phyloP scores from a whole-genome alignment of 64 coral and sea anemone genomes.

The Montipora capricornis region DNA sequence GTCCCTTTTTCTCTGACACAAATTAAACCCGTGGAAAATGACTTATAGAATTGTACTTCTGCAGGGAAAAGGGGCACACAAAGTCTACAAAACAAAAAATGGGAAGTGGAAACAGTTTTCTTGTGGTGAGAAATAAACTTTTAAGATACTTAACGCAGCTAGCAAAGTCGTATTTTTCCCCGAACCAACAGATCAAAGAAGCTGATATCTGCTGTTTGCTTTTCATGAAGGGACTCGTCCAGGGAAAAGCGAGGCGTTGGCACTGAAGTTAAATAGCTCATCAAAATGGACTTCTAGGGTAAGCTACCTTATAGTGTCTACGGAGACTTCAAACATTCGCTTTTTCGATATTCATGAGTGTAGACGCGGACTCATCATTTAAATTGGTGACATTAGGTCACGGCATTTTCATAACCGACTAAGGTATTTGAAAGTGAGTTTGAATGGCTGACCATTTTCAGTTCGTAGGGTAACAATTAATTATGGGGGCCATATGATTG shows the following conservation, averaged over 20 bases:
- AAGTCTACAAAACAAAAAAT: constrained; percentile 26
- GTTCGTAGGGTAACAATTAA: no score
- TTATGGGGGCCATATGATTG: no score
- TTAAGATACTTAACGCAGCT: background rate
- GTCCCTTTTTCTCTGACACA: no score
- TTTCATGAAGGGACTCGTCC: background rate
- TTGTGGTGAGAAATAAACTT: background rate
- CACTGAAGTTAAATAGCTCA: background rate
- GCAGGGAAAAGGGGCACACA: constrained; percentile 20
- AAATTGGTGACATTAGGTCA: no score
- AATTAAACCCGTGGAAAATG: no score
- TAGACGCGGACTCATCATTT: no score
- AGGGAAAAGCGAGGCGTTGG: background rate
- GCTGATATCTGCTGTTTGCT: background rate
- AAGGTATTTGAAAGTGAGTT: no score
- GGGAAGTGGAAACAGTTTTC: constrained; percentile 4
- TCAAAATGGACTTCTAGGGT: background rate
- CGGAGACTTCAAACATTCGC: no score
- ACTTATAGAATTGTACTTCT: background rate
- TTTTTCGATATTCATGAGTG: no score
- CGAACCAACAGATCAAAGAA: background rate
- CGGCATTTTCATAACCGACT: no score
- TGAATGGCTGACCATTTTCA: no score
- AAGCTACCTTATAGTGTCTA: background rate
- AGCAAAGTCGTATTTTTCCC: background rate